Conservation (phyloP, 1,140 invertebrate genomes). For the Anadara kagoshimensis region DNA sequence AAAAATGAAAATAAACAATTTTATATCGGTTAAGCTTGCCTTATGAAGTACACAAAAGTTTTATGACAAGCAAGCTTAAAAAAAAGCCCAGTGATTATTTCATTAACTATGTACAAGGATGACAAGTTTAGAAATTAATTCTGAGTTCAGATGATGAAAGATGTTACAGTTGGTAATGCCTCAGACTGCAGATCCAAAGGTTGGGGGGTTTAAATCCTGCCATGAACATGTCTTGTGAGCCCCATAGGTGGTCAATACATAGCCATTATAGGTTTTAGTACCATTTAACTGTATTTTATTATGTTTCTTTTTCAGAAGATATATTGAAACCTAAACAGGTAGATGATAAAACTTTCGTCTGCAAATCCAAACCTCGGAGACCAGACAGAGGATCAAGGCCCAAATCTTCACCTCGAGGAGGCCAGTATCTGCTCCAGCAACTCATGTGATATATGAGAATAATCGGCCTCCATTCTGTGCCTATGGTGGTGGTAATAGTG, state of each 20-base stretch:
- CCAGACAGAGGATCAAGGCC: conserved; percentile 11
- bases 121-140: too few species aligned
- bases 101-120: too few species aligned
- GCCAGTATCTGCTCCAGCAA: conserved; percentile 20
- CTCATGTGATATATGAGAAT: background rate
- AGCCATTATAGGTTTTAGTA: too few species aligned
- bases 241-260: too few species aligned
- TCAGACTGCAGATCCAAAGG: too few species aligned
- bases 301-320: conserved; percentile 3
- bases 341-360: conserved; percentile 30
- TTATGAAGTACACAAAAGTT: background rate
- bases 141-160: too few species aligned
- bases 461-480: conserved; percentile 33
- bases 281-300: background rate
- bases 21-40: background rate
- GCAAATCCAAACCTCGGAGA: conserved; percentile 10
- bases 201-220: too few species aligned
- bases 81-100: too few species aligned
- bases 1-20: background rate
- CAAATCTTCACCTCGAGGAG: background rate
- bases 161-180: too few species aligned
- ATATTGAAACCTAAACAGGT: conserved; percentile 20
- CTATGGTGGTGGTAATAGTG: conserved; percentile 33
- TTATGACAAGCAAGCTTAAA: too few species aligned
- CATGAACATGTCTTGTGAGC: too few species aligned